phyloP scores from a whole-genome alignment of 1,140 invertebrate genomes.

The Rhopalosiphum padi region DNA sequence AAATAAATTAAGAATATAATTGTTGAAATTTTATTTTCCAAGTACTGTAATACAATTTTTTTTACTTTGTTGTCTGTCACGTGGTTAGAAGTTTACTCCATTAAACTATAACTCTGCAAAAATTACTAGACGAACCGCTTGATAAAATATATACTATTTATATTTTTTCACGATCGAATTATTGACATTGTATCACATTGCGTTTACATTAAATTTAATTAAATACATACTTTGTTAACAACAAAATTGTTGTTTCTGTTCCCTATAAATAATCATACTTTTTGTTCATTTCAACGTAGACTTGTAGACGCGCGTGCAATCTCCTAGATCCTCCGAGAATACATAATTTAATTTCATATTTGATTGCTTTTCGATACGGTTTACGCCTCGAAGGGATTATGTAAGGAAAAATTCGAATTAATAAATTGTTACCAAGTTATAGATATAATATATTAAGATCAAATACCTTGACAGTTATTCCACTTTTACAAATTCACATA shows the following conservation, averaged over 20 bases:
- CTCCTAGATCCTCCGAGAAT: constrained; percentile 24
- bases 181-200: neutral
- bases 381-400: neutral
- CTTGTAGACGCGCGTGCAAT: neutral
- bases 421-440: neutral
- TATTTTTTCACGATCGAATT: neutral
- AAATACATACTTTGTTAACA: neutral
- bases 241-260: neutral
- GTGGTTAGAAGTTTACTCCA: neutral
- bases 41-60: neutral
- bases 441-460: neutral
- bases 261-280: neutral
- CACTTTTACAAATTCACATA: neutral
- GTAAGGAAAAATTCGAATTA: neutral
- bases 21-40: neutral
- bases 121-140: neutral
- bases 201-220: neutral
- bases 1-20: neutral
- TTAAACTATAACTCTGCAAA: neutral
- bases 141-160: neutral
- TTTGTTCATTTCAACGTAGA: neutral
- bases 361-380: constrained; percentile 22
- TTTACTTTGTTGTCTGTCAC: neutral
- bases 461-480: neutral
- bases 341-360: constrained; percentile 33